phyloP scores from a whole-genome alignment of 2,888 invertebrate species.

The Nephrotoma flavescens region DNA sequence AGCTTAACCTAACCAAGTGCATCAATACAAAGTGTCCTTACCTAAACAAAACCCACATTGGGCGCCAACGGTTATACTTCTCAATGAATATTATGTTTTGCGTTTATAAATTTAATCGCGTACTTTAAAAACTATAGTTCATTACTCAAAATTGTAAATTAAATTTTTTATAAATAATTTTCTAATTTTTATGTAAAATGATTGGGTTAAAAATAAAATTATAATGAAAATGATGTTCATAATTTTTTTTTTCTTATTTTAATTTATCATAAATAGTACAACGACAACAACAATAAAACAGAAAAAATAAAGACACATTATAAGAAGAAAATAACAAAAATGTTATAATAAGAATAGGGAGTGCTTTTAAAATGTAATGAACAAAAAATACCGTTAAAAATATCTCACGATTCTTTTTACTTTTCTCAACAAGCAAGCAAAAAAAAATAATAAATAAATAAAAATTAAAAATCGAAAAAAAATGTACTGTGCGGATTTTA shows the following conservation, averaged over 20 bases:
- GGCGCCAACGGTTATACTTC: neutral
- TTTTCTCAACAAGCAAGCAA: neutral
- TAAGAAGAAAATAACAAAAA: neutral
- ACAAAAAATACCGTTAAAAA: neutral
- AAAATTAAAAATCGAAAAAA: neutral
- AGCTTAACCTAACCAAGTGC: too few relatives aligned
- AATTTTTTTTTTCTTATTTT: neutral
- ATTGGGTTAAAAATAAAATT: neutral
- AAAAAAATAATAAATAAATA: neutral
- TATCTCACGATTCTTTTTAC: neutral
- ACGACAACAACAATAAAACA: neutral
- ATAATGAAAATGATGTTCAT: neutral
- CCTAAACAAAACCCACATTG: neutral
- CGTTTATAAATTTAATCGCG: neutral
- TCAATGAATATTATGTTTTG: neutral
- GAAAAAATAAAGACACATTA: neutral
- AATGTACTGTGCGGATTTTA: neutral
- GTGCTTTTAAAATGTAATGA: neutral
- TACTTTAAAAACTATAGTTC: neutral
- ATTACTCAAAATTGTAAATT: neutral
- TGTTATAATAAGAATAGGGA: neutral
- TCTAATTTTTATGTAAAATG: neutral
- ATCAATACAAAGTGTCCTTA: neutral
- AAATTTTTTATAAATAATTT: neutral
- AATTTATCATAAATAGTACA: neutral